phyloP scores from a whole-genome alignment of 1,140 invertebrate species.

The Lerema accius region DNA sequence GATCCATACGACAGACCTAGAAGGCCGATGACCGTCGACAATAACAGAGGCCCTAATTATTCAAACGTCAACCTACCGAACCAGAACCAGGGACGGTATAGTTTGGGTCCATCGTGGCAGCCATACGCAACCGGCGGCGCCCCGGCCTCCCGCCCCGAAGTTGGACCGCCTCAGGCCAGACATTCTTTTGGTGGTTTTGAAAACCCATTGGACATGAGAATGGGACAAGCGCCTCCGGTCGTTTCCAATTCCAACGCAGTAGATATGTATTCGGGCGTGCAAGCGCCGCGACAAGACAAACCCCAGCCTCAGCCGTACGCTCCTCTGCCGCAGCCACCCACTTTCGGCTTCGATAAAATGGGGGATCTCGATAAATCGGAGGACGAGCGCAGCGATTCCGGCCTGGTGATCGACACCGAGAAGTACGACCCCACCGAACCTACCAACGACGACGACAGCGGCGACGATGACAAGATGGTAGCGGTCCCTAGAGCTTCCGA shows the following conservation, averaged over 20 bases:
- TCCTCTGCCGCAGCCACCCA: slow-evolving; percentile 83
- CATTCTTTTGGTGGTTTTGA: slow-evolving; percentile 66
- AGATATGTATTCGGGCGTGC: slow-evolving; percentile 34
- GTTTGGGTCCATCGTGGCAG: slow-evolving; percentile 48
- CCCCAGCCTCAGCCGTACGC: slow-evolving; percentile 42
- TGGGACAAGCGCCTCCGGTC: slow-evolving; percentile 43
- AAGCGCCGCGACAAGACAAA: slow-evolving; percentile 34
- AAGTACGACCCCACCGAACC: slow-evolving; percentile 87
- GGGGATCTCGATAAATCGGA: slow-evolving; percentile 71
- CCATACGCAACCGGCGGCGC: slow-evolving; percentile 34
- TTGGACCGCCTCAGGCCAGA: slow-evolving; percentile 36
- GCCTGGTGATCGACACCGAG: slow-evolving; percentile 86
- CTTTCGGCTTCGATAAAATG: slow-evolving; percentile 78
- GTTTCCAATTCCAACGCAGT: slow-evolving; percentile 27
- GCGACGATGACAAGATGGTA: slow-evolving; percentile 49
- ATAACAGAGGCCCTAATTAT: slow-evolving; percentile 40
- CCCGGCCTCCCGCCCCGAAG: slow-evolving; percentile 25
- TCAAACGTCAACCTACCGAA: slow-evolving; percentile 40
- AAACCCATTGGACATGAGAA: slow-evolving; percentile 64
- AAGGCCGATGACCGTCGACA: slow-evolving; percentile 36
- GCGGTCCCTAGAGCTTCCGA: slow-evolving; percentile 20
- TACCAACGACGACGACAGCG: slow-evolving; percentile 81
- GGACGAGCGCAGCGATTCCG: slow-evolving; percentile 85
- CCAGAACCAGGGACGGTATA: slow-evolving; percentile 46
- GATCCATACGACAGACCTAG: slow-evolving; percentile 52